These are phyloP conservation scores for Speoplatyrhinus poulsoni DNA, from an alignment of 2,113 vertebrate species.

Conservation along the genomic window DNA sequence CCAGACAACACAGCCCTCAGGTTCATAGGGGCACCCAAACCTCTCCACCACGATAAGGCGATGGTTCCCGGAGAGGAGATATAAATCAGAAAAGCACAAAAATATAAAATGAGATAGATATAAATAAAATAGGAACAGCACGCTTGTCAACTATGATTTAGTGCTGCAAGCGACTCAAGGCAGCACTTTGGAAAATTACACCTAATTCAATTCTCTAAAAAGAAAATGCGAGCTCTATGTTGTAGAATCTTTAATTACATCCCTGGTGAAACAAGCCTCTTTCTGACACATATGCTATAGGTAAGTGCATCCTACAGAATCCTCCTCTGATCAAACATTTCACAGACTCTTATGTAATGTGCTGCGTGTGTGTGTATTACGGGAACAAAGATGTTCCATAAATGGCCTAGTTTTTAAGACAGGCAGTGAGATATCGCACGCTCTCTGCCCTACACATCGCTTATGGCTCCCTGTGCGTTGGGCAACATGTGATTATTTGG, in stretches of 20 bases:
- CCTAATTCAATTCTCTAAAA: conserved; percentile 72
- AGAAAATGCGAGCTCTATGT: conserved; percentile 53
- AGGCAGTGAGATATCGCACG: conserved; percentile 38
- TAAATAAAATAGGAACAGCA: conserved; percentile 34
- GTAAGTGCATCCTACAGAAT: conserved; percentile 45
- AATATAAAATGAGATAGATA: too few relatives aligned
- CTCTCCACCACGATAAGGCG: too few relatives aligned
- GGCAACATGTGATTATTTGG: conserved; percentile 78
- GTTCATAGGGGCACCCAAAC: too few relatives aligned
- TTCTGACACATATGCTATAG: conserved; percentile 44
- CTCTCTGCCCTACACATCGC: conserved; percentile 55
- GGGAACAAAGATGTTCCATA: conserved; percentile 48
- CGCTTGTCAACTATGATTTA: conserved; percentile 66
- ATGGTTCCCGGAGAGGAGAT: too few relatives aligned
- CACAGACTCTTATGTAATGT: conserved; percentile 22
- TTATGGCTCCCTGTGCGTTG: conserved; percentile 57
- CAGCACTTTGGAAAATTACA: conserved; percentile 77
- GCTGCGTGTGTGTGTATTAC: conserved; percentile 14
- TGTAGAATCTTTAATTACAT: conserved; percentile 73
- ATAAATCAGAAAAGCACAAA: conserved; percentile 41
- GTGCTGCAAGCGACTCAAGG: conserved; percentile 54
- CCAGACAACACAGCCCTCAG: too few relatives aligned
- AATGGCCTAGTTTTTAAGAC: conserved; percentile 39
- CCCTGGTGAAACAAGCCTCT: conserved; percentile 52
- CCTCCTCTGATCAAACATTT: conserved; percentile 23